These are phyloP conservation scores for Cyprinella venusta DNA, from an alignment of 2,797 vertebrate species.

Conservation along the genomic window DNA sequence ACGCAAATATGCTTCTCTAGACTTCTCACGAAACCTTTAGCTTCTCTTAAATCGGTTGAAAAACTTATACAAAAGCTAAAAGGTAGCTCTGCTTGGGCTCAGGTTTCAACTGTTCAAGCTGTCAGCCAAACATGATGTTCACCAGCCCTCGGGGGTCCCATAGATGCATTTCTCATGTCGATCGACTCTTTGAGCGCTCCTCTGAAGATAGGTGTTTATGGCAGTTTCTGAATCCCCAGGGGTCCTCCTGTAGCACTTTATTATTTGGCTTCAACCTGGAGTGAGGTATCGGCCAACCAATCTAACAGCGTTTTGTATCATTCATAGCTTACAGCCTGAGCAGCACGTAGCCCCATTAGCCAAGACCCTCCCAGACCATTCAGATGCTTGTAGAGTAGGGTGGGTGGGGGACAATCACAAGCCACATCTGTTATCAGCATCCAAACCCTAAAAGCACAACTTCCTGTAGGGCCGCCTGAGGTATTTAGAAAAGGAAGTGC, in stretches of 20 bases:
- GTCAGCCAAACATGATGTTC: slow-evolving; percentile 46
- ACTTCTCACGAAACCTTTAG: background rate
- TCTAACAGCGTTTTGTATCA: slow-evolving; percentile 26
- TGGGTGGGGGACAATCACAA: slow-evolving; percentile 46
- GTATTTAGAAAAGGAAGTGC: slow-evolving; percentile 64
- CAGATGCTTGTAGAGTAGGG: slow-evolving; percentile 36
- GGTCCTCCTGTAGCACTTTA: slow-evolving; percentile 29
- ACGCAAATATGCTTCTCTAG: background rate
- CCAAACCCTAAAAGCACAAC: slow-evolving; percentile 52
- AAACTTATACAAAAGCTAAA: slow-evolving; percentile 40
- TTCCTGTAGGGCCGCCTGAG: slow-evolving; percentile 59
- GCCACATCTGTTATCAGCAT: slow-evolving; percentile 64
- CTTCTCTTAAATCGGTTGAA: background rate
- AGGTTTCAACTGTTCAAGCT: slow-evolving; percentile 40
- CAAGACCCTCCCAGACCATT: slow-evolving; percentile 39
- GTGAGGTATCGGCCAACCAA: slow-evolving; percentile 20
- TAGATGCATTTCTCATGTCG: slow-evolving; percentile 52
- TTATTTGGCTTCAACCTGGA: slow-evolving; percentile 23
- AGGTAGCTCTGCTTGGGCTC: slow-evolving; percentile 28
- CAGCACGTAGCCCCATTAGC: slow-evolving; percentile 57
- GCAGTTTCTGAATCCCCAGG: slow-evolving; percentile 26
- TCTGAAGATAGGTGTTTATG: slow-evolving; percentile 27
- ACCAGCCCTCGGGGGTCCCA: slow-evolving; percentile 34
- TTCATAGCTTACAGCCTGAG: slow-evolving; percentile 37
- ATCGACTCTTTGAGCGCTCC: too few species aligned